These are phyloP conservation scores for Dryoscopus gambensis DNA, from an alignment of 2,113 vertebrate species.

Conservation along the genomic window DNA sequence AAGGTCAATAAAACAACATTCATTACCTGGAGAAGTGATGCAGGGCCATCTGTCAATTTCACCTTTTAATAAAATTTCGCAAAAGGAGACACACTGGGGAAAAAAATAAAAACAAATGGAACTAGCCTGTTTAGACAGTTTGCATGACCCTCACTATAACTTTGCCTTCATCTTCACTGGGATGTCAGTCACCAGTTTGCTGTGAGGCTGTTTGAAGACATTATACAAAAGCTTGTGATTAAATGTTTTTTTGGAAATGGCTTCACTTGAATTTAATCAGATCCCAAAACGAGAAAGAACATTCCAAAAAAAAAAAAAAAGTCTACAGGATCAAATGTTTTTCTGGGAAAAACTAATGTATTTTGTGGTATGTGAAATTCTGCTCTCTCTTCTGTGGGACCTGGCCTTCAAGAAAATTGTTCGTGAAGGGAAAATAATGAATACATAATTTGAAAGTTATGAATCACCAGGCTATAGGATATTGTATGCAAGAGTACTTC, in stretches of 20 bases:
- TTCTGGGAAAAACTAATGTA: background rate
- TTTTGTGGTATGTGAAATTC: background rate
- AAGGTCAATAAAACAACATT: slow-evolving; percentile 37
- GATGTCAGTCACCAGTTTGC: background rate
- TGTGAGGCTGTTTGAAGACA: background rate
- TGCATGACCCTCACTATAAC: background rate
- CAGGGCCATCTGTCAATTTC: slow-evolving; percentile 14
- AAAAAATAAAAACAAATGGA: background rate
- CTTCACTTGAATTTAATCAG: background rate
- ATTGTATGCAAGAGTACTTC: background rate
- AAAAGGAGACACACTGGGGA: background rate
- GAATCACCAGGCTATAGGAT: background rate
- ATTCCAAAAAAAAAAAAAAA: background rate
- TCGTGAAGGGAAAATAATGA: background rate
- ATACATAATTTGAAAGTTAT: background rate
- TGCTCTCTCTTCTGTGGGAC: background rate
- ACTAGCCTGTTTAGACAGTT: background rate
- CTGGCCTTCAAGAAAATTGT: background rate
- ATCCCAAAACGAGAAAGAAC: background rate
- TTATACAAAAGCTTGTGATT: background rate
- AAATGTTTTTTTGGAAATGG: background rate
- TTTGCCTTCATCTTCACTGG: background rate
- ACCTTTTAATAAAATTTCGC: slow-evolving; percentile 34
- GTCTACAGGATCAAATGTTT: background rate
- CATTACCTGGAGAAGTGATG: background rate